Conservation (phyloP, 2,113 vertebrate genomes). For the Mormoops blainvillei region DNA sequence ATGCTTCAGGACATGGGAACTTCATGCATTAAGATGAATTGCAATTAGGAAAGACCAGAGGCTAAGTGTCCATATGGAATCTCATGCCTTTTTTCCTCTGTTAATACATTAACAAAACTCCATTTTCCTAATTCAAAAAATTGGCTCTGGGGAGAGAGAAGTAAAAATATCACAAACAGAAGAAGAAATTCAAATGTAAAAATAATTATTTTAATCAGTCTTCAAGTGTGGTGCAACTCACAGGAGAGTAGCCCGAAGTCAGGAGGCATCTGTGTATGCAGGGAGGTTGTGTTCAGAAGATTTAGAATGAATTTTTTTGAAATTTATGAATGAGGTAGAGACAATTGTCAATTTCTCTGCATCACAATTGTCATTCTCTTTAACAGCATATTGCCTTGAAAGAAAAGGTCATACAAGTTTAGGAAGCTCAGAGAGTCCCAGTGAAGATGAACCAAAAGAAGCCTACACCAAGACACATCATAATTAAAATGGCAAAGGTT, state of each 20-base stretch:
- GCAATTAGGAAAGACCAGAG: not conserved
- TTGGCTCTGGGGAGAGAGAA: not conserved
- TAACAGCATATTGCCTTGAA: not conserved
- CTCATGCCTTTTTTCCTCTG: not conserved
- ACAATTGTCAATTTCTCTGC: not conserved
- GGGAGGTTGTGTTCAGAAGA: not conserved
- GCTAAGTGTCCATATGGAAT: not conserved
- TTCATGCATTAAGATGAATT: not conserved
- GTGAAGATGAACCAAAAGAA: no score
- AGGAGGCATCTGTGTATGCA: not conserved
- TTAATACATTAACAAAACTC: not conserved
- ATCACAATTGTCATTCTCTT: not conserved
- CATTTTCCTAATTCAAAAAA: conserved; percentile 18
- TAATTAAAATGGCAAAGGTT: no score
- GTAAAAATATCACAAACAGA: not conserved
- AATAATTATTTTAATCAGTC: conserved; percentile 16
- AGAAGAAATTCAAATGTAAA: conserved; percentile 10
- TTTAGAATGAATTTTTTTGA: not conserved
- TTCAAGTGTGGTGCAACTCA: not conserved
- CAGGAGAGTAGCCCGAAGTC: not conserved
- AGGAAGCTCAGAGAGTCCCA: no score
- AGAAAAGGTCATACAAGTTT: no score
- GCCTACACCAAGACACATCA: no score
- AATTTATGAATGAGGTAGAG: not conserved
- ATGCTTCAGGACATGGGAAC: not conserved